Evolutionary conservation across 2,113 vertebrate species (phyloP), one percentile per base, ranked within the genome.

Genomic region (Brachyhypopomus gauderio): DNA sequence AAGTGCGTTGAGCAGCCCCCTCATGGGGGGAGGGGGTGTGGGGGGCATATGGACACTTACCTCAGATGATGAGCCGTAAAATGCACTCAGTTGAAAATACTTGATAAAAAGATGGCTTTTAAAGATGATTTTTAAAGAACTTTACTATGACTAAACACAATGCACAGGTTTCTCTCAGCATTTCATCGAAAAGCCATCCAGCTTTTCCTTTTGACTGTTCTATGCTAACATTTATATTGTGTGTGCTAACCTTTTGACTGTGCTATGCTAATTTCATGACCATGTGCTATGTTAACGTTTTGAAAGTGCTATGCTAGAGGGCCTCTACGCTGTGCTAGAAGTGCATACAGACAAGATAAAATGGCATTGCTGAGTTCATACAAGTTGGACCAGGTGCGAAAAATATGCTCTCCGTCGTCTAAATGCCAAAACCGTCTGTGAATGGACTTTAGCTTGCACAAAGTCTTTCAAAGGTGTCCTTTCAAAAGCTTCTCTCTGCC

Each of bases 401-500:
- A 66, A 48, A 63, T 52, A 27, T 14, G 59, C 4, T 3, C 25
- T 30, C 3, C 19, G 12, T 52, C 20, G 23, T 22, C 60, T 52
- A 3, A 52, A 52, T 77, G 74, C 52, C 70, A 72, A 7, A 19
- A 52, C 45, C 34, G 12, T 30, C 16, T 64, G 11, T 30, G 16
- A 6, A 30, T 16, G 45, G 45, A 52, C 45, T 11, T 52, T 11
- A 14, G 45, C 45, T 11, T 52, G 11, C 45, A 30, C 23, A 17
- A 5, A 64, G 64, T 36, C 16, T 48, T n/a, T 9, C 19, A 70
- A 48, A 4, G 8, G 22, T 48, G 78, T 73, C 69, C 64, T 72
- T 34, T 75, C 23, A 64, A 58, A 59, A 67, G 72, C 48, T 30
- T 30, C 71, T 56, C 62, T 81, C 20, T 23, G 41, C 45, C 41